Evolutionary conservation across 2,888 invertebrate genomes (phyloP).

Genomic region (Cacoxenus indagator): DNA sequence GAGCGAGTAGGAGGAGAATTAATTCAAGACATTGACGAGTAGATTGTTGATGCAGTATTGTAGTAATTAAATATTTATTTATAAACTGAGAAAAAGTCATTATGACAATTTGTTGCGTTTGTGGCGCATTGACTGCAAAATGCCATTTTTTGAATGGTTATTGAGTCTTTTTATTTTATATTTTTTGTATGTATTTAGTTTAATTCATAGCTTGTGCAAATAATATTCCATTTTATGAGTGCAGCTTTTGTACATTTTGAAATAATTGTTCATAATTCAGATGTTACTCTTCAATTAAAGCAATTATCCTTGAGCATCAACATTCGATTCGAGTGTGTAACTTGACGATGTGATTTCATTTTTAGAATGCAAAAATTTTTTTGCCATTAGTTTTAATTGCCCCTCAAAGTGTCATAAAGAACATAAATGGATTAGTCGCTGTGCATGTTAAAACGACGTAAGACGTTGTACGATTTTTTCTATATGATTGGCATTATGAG

Average conservation of each 20-base stretch:
- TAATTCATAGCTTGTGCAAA: background rate
- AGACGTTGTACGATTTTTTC: background rate
- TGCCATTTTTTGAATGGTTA: no score
- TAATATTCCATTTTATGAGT: background rate
- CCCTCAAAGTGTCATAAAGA: slow-evolving; percentile 7
- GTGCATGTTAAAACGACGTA: background rate
- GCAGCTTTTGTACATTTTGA: background rate
- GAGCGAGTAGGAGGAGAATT: no score
- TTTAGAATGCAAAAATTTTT: background rate
- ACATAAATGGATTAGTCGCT: background rate
- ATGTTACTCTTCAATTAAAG: slow-evolving; percentile 55
- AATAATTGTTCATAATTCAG: slow-evolving; percentile 14
- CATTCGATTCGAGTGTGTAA: slow-evolving; percentile 9
- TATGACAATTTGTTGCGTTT: no score
- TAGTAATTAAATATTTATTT: no score
- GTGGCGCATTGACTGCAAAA: no score
- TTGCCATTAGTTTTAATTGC: background rate
- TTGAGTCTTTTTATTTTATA: no score
- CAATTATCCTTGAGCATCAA: slow-evolving; percentile 54
- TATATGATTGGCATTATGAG: background rate
- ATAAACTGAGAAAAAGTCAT: no score
- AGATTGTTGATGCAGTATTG: no score
- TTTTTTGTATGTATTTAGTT: background rate
- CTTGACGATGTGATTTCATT: slow-evolving; percentile 37
- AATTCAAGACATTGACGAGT: no score